Percentiles rank a stretch among this genome's conserved stretches.
These are phyloP conservation scores for Cassiopea andromeda DNA, from an alignment of 30 jellyfish, hydroid and myxozoan genomes.

Conservation along the genomic window DNA sequence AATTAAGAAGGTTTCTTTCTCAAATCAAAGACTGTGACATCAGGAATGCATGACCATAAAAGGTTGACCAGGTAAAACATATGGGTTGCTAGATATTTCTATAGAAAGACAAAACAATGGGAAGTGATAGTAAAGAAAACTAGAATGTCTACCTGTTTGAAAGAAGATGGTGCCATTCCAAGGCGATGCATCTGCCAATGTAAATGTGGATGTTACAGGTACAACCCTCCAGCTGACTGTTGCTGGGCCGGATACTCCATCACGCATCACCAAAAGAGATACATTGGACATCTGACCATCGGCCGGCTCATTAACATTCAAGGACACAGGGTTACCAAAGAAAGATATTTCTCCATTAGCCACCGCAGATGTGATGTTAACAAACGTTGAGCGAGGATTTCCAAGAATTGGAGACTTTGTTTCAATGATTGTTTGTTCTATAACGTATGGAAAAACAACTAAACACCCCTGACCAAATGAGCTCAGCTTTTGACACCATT, in stretches of 20 bases:
- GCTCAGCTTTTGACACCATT: too few species aligned
- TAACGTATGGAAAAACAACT: not conserved
- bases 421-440: constrained; percentile 67
- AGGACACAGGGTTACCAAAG: constrained; percentile 59
- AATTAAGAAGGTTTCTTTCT: too few species aligned
- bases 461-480: too few species aligned
- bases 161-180: constrained; percentile 78
- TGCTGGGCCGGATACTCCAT: constrained; percentile 87
- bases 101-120: not conserved
- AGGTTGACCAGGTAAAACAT: too few species aligned
- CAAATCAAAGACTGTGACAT: too few species aligned
- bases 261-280: constrained; percentile 79
- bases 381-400: constrained; percentile 12
- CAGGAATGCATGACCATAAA: too few species aligned
- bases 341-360: constrained; percentile 96
- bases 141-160: constrained; percentile 59
- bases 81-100: too few species aligned
- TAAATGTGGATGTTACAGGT: constrained; percentile 52
- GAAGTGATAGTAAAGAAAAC: not conserved
- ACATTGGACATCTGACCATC: constrained; percentile 21
- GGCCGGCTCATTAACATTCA: constrained; percentile 69
- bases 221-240: constrained; percentile 78
- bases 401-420: constrained; percentile 83
- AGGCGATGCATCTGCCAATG: constrained; percentile 66
- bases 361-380: constrained; percentile 72